Base-by-base conservation (phyloP, 2,888 invertebrate genomes). In the Tetanocera ferruginea region DNA sequence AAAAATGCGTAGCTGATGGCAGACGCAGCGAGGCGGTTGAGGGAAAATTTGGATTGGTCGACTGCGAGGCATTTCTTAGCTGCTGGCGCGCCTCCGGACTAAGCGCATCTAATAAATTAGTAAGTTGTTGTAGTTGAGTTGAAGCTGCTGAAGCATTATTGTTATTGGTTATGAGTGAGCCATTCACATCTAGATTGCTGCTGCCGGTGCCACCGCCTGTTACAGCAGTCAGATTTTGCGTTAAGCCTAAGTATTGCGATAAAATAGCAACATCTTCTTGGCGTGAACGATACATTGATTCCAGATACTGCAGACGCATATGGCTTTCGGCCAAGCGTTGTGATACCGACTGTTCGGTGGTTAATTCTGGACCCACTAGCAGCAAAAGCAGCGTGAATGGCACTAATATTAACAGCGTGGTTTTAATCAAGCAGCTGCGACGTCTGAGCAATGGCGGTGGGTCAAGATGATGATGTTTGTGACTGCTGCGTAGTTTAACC, bases 1-100 rank as follows among this genome's bases (percentile, higher is more conserved):
- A 91, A 87, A 97, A 96, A 87, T 96, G 94, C 88, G 94, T 95
- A 78, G 96, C 93, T 80, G 95, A 95, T 2, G 97, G 96, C 78
- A 95, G 90, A 78, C 95, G 92, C 62, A 96, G 90, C 81, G 90
- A 90, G 14, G 82, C 78, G 72, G 89, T 90, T 37, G 86, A 80
- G 76, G 91, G 90, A 74, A 91, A 91, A 76, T 90, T 89, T 43
- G 84, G 83, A 1, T 81, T 78, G 0, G 80, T 70, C 66, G 81
- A 89, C 51, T 85, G 85, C 67, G 91, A 91, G 86, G 92, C 91
- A 83, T 91, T 91, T 77, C 87, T 87, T 52, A 91, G 83, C 75
- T 91, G 85, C 51, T 88, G 86, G 76, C 89, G 86, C 9, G 90
- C 90, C 83, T 91, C 91, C 0, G 90, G 90, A 78, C 90, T 90